Base-by-base conservation (phyloP, 2,113 vertebrate genomes). In the Siniperca knerii region DNA sequence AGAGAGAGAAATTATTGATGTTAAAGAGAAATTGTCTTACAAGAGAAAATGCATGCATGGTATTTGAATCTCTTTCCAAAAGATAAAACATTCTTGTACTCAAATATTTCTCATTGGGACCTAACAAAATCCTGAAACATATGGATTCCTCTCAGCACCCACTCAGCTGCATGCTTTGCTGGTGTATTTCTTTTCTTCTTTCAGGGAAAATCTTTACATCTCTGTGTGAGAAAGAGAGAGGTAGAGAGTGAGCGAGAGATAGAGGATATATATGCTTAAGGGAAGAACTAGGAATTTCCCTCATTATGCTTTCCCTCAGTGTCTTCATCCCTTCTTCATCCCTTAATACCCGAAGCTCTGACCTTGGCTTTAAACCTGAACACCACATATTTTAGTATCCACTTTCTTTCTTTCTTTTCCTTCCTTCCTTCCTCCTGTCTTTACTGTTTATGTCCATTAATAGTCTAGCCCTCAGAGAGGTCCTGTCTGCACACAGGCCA, bases 381-480 rank as follows among this genome's bases (percentile, higher is more conserved):
- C 72, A 82, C 2, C 11, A 67, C 10, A 40, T 35, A 12, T 79
- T 37, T 85, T 66, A 76, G 2, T 25, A 62, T 65, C 10, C 6
- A 11, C 6, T 54, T 72, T 67, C 55, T 48, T 33, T 64, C 21
- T 55, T 52, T 72, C 40, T 46, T 57, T 76, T 52, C 33, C 35
- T 57, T 23, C 52, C 66, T 57, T n/a, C 8, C 65, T 57, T 37
- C 68, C 52, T 40, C 67, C 44, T 72, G 23, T 70, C 58, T 54
- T 65, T 71, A 44, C 25, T 85, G 20, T 87, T 81, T 87, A 64
- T 90, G 81, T 85, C 82, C 82, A 92, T 91, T 92, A 87, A 93
- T 93, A 92, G 80, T 86, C 74, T 58, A 69, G 69, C 85, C 86
- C 89, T 93, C 80, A 84, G 93, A 90, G 90, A 89, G 90, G 87